phyloP scores from a whole-genome alignment of 2,797 vertebrate genomes.

The Pipistrellus pygmaeus region DNA sequence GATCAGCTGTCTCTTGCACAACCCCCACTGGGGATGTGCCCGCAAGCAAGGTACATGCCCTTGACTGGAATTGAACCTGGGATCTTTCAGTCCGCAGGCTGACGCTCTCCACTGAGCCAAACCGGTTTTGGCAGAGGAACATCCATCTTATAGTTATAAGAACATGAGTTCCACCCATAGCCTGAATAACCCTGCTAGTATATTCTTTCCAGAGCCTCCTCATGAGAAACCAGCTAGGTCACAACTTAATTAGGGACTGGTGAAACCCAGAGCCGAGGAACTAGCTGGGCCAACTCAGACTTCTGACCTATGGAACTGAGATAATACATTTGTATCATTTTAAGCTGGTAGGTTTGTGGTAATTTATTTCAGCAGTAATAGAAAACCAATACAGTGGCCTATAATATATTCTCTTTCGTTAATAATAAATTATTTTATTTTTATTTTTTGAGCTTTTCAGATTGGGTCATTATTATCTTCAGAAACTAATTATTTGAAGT shows the following conservation, averaged over 20 bases:
- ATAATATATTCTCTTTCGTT: neutral
- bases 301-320: conserved; percentile 7
- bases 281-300: neutral
- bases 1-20: too few species aligned
- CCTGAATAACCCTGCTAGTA: neutral
- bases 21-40: too few species aligned
- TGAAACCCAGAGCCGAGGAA: neutral
- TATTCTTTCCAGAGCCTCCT: neutral
- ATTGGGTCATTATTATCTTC: neutral
- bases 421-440: neutral
- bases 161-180: neutral
- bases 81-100: too few species aligned
- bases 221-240: neutral
- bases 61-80: too few species aligned
- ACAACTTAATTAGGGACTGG: neutral
- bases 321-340: conserved; percentile 2
- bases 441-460: neutral
- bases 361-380: neutral
- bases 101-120: too few species aligned
- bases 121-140: too few species aligned
- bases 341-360: neutral
- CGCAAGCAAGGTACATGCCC: too few species aligned
- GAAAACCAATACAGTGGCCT: neutral
- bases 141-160: neutral
- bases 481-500: conserved; percentile 6